Base-by-base conservation (phyloP, 1,140 invertebrate species). In the Aricia agestis region DNA sequence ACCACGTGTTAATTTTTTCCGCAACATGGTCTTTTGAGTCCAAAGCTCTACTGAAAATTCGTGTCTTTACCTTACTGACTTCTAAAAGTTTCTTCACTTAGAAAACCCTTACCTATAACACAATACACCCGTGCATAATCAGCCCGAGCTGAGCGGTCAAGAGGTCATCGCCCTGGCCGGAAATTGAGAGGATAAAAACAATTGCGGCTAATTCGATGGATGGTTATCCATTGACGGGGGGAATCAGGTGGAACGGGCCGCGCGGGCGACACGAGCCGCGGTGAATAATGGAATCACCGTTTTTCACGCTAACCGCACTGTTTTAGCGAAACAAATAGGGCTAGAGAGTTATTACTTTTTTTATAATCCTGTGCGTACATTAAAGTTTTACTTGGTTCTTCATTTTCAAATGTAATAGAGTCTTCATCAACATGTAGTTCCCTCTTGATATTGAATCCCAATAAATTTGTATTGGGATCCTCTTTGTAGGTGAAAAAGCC, bases 251-350 rank as follows among this genome's bases (percentile, higher is more conserved):
- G 70, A 74, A 76, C 79, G 76, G 76, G 76, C 78, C 76, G 84
- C 87, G 86, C 85, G 85, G 76, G 76, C 78, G 78, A 85, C 87
- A 87, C 85, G 85, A 85, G 87, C 86, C 78, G 19, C 45, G 45
- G 45, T 52, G 45, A 52, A 52, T 36, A 36, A 5, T 15, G 11
- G 6, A 72, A 42, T 45, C 45, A 52, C 45, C 45, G 45, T 52
- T 52, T 52, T 52, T 52, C 45, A 52, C 45, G 45, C 10, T 52
- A 52, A 52, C 45, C 45, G 13, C 45, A 52, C 9, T 52, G 45
- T 52, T 52, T 52, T 13, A 52, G 45, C 45, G 45, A 52, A 52
- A 52, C 45, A 52, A 52, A 52, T 52, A 52, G 45, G 45, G 45
- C 45, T 52, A 15, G 45, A 52, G 45, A 52, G 45, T 52, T 52